Evolutionary conservation across 2,888 invertebrate genomes (phyloP), one percentile per base, ranked within the genome.

Genomic region (Melinopterus prodromus): DNA sequence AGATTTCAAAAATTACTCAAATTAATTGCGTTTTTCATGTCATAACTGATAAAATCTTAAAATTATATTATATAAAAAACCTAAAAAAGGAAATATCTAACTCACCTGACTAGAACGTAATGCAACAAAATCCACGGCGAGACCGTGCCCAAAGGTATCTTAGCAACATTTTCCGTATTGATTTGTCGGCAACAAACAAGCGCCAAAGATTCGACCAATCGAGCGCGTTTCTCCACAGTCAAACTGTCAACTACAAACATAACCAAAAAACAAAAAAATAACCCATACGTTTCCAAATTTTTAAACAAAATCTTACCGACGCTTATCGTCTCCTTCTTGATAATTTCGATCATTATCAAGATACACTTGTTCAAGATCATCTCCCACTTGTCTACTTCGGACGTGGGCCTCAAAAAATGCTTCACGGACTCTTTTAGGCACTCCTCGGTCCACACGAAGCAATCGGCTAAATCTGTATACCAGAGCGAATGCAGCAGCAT

Each of bases 81-180:
- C 26, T 3, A 26, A 26, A 26, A 26, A 26, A 26, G 9, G 38
- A 53, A 53, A 53, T 53, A 79, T 76, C 26, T 35, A 79, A 84
- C 84, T 86, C 86, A 91, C 91, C 92, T 90, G 82, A 94, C 92
- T 77, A 97, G 90, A 82, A 97, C 92, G 84, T 94, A 93, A 89
- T 97, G 95, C 84, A 98, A 90, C 80, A 98, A 90, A 80, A 97
- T 94, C 97, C 97, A 97, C 6, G 97, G 95, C 5, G 92, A 89
- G 14, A 96, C 92, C 14, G 94, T 93, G 80, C 93, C 93, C 78
- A 96, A 91, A 0, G 94, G 94, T 89, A 93, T 91, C 82, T 93
- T 93, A 38, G 91, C 89, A 36, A 91, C 90, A 86, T 91, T 92
- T 69, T 95, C 95, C 0, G 91, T 88, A 85, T 97, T 96, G 81